These are phyloP conservation scores for Geodia barretti DNA, from an alignment of 37 sponge, comb jelly and placozoan genomes.

Conservation along the genomic window DNA sequence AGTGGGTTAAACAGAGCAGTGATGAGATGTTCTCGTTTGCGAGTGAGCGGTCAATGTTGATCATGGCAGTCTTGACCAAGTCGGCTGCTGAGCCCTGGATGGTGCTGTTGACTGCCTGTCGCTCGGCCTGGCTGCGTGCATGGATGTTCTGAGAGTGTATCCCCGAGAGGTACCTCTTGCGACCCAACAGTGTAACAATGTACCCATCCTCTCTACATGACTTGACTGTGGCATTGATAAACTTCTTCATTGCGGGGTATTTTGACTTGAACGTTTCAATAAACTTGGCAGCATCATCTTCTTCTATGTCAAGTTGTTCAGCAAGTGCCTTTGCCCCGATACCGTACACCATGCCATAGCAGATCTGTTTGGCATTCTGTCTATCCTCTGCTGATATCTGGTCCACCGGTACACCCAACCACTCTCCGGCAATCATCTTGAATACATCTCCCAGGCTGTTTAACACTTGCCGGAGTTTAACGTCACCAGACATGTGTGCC, in stretches of 20 bases:
- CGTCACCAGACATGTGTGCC: constrained; percentile 90
- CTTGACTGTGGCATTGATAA: constrained; percentile 65
- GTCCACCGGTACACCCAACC: constrained; percentile 56
- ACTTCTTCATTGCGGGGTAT: constrained; percentile 72
- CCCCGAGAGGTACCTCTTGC: constrained; percentile 80
- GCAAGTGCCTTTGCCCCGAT: constrained; percentile 88
- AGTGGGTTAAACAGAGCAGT: neutral
- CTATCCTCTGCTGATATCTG: constrained; percentile 72
- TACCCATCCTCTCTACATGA: constrained; percentile 75
- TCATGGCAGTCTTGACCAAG: constrained; percentile 94
- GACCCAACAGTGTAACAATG: constrained; percentile 70
- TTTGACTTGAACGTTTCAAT: constrained; percentile 86
- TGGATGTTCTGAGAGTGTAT: constrained; percentile 65
- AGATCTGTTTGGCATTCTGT: constrained; percentile 91
- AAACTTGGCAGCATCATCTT: constrained; percentile 88
- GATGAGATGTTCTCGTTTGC: neutral
- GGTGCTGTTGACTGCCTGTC: constrained; percentile 93
- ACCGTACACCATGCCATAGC: constrained; percentile 98
- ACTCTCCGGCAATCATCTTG: constrained; percentile 86
- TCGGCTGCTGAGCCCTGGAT: constrained; percentile 98
- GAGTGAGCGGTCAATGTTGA: constrained; percentile 64
- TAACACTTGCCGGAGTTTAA: constrained; percentile 59
- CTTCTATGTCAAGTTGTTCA: constrained; percentile 72
- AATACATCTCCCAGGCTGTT: constrained; percentile 93
- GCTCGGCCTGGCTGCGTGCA: constrained; percentile 80